Evolutionary conservation across 2,797 vertebrate genomes (phyloP).

Genomic region (Muscicapa comitata): DNA sequence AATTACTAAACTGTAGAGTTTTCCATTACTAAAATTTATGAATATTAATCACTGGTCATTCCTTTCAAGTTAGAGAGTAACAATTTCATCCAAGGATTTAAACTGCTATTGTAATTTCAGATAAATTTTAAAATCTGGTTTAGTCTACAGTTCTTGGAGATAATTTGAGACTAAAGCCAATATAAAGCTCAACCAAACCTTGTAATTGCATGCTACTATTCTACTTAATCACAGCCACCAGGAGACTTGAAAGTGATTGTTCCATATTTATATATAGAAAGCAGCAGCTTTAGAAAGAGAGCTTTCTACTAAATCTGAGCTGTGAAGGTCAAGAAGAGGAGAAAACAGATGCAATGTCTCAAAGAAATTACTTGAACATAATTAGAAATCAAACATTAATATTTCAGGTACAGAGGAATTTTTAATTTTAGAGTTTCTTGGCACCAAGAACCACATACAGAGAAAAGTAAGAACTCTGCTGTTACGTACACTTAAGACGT

Average conservation of each 20-base stretch:
- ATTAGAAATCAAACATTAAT: not conserved
- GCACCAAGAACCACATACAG: not conserved
- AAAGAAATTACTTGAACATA: not conserved
- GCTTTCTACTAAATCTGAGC: not conserved
- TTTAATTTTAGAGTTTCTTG: not conserved
- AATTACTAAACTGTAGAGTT: not conserved
- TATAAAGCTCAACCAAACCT: not conserved
- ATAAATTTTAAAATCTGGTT: not conserved
- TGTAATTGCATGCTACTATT: not conserved
- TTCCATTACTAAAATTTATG: not conserved
- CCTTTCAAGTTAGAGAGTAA: not conserved
- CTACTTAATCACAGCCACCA: not conserved
- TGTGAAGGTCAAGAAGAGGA: not conserved
- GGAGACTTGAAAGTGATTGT: slow-evolving; percentile 5
- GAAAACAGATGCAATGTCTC: not conserved
- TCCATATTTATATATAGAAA: slow-evolving; percentile 29
- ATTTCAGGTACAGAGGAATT: not conserved
- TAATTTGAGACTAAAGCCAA: not conserved
- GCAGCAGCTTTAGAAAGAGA: not conserved
- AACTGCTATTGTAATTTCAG: not conserved
- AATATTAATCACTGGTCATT: not conserved
- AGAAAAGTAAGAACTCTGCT: not conserved
- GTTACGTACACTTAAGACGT: not conserved
- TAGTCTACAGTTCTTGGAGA: not conserved
- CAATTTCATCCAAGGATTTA: not conserved